Conservation (phyloP, 2,113 vertebrate genomes). For the Bubo bubo region DNA sequence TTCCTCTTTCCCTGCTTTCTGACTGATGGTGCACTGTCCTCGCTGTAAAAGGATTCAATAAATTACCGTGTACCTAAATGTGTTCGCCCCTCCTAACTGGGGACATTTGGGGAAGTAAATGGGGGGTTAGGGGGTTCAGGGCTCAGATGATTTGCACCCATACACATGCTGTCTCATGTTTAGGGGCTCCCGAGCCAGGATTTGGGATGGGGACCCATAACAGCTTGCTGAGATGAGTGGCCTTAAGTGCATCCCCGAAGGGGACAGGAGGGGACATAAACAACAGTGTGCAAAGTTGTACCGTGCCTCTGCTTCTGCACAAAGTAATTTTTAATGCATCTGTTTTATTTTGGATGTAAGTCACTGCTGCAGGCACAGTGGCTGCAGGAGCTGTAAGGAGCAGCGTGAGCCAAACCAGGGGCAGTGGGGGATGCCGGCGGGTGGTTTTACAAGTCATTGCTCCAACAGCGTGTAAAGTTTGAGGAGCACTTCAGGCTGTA, state of each 20-base stretch:
- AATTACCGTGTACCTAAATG: not conserved
- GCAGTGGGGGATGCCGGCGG: rapidly evolving
- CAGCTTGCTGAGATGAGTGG: rapidly evolving
- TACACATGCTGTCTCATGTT: rapidly evolving
- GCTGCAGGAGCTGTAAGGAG: not conserved
- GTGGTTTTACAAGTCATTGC: not conserved
- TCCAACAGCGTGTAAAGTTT: not conserved
- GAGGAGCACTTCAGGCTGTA: not conserved
- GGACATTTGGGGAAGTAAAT: not conserved
- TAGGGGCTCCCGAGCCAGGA: not conserved
- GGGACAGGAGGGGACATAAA: not conserved
- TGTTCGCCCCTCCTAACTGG: not conserved
- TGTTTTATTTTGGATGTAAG: not conserved
- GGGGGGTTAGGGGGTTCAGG: not conserved
- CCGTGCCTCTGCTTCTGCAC: not conserved
- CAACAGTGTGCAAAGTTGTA: rapidly evolving
- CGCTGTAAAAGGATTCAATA: not conserved
- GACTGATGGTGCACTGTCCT: not conserved
- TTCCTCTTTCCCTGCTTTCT: not conserved
- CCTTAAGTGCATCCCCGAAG: not conserved
- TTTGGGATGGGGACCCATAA: not conserved
- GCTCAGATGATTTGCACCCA: not conserved
- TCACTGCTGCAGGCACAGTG: rapidly evolving
- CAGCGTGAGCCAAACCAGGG: rapidly evolving
- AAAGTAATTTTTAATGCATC: not conserved